These are phyloP conservation scores for Poeciliopsis occidentalis DNA, from an alignment of 2,113 vertebrate genomes.

Conservation along the genomic window DNA sequence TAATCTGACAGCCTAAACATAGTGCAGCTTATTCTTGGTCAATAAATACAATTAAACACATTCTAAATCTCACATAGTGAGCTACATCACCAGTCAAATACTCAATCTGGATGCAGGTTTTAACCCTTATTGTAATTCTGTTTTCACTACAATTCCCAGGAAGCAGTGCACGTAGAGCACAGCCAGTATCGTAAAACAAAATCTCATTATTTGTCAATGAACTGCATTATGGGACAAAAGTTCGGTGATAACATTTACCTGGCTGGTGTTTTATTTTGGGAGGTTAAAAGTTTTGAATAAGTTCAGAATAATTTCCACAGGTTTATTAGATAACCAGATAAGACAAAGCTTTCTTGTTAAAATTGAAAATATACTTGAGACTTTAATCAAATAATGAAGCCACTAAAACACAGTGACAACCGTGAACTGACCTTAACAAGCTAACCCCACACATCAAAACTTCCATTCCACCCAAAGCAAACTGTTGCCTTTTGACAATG, in stretches of 20 bases:
- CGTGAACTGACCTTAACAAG: constrained; percentile 21
- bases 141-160: constrained; percentile 50
- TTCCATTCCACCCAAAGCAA: constrained; percentile 30
- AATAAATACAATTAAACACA: neutral
- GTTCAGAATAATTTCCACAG: neutral
- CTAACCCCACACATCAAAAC: constrained; percentile 18
- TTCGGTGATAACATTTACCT: constrained; percentile 20
- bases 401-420: constrained; percentile 2
- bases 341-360: neutral
- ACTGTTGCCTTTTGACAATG: constrained; percentile 54
- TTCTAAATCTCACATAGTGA: neutral
- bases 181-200: constrained; percentile 62
- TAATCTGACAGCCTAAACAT: neutral
- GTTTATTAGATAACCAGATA: no score
- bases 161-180: constrained; percentile 46
- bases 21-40: neutral
- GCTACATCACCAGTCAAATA: constrained; percentile 17
- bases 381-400: neutral
- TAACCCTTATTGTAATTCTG: constrained; percentile 60
- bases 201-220: constrained; percentile 74
- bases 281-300: neutral
- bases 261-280: constrained; percentile 15
- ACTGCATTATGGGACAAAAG: constrained; percentile 50
- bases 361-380: neutral
- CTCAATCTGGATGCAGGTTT: constrained; percentile 43